These are phyloP conservation scores for Tachuris rubrigastra DNA, from an alignment of 2,113 vertebrate species.

Conservation along the genomic window DNA sequence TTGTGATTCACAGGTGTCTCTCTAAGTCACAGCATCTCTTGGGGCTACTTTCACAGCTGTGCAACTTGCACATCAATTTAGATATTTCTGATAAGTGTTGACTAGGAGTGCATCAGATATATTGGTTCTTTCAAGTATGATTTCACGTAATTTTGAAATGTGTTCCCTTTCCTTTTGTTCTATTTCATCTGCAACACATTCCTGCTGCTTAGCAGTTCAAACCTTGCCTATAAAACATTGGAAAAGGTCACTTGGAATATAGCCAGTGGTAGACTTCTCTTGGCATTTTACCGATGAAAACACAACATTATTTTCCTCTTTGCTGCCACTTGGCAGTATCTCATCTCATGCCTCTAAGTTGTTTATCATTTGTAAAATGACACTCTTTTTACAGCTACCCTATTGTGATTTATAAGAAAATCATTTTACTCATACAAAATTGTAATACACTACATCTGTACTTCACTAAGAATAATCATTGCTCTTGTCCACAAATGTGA, in stretches of 20 bases:
- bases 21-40: background rate
- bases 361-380: constrained; percentile 1
- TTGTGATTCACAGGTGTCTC: background rate
- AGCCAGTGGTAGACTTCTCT: background rate
- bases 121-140: background rate
- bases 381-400: background rate
- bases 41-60: background rate
- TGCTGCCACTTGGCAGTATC: constrained; percentile 12
- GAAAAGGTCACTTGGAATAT: background rate
- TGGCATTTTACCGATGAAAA: constrained; percentile 14
- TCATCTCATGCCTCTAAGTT: background rate
- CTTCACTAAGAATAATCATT: background rate
- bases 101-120: background rate
- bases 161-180: background rate
- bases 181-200: background rate
- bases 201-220: background rate
- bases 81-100: background rate
- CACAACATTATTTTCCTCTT: constrained; percentile 13
- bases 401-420: background rate
- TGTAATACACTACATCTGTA: background rate
- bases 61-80: background rate
- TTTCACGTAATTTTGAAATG: background rate
- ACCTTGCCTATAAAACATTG: background rate
- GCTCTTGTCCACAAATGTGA: background rate
- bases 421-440: background rate